phyloP scores from a whole-genome alignment of 1,140 invertebrate genomes.

The Ceratoteleas bidentatus region DNA sequence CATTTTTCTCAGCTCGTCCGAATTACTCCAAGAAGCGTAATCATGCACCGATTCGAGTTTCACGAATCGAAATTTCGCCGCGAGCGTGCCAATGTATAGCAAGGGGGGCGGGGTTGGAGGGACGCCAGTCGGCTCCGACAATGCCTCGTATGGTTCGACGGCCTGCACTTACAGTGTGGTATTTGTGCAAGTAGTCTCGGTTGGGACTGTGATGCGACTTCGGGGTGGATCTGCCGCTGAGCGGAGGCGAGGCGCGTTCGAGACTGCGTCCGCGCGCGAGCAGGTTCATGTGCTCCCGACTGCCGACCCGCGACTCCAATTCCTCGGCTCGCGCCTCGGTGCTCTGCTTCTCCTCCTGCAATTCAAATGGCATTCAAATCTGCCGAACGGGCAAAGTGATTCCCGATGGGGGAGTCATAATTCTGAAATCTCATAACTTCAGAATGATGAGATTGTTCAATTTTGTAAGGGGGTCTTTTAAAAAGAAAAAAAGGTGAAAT shows the following conservation, averaged over 20 bases:
- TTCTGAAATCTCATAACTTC: no score
- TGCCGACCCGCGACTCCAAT: constrained; percentile 97
- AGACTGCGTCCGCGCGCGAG: constrained; percentile 88
- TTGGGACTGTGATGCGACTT: constrained; percentile 89
- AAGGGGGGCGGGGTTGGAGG: no score
- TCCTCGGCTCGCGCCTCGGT: constrained; percentile 98
- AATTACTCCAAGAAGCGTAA: constrained; percentile 18
- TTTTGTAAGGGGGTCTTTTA: no score
- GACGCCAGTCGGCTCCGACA: constrained; percentile 53
- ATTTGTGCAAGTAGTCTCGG: constrained; percentile 90
- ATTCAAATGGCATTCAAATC: no score
- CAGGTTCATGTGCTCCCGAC: constrained; percentile 95
- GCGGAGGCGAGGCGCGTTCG: constrained; percentile 88
- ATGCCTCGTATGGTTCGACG: constrained; percentile 44
- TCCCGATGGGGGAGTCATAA: no score
- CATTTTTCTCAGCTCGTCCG: neutral
- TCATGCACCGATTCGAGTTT: constrained; percentile 31
- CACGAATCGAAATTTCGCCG: constrained; percentile 6
- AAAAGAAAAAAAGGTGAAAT: no score
- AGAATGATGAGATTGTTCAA: no score
- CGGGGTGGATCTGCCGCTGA: constrained; percentile 90
- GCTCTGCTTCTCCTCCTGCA: constrained; percentile 98
- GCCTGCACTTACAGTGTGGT: constrained; percentile 88
- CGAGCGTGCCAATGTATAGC: constrained; percentile 33
- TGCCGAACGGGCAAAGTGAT: no score